These are phyloP conservation scores for Myodes glareolus DNA, from an alignment of 2,113 vertebrate genomes.

Conservation along the genomic window DNA sequence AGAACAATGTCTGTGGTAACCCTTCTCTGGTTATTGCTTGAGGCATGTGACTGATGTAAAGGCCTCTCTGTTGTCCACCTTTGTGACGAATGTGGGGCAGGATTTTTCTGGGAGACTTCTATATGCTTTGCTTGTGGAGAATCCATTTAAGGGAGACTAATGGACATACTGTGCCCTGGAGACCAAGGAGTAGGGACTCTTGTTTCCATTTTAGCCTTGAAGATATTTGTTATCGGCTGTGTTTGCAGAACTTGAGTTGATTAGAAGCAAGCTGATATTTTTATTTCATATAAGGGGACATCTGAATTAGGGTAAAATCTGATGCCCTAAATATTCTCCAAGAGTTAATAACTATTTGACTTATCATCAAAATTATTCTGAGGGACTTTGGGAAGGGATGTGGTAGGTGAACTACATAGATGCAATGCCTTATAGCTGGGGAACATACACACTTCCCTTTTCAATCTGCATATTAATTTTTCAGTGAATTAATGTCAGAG, in stretches of 20 bases:
- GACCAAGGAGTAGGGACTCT: not conserved
- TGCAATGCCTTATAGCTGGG: not conserved
- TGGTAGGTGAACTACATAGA: not conserved
- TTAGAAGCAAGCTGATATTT: constrained; percentile 18
- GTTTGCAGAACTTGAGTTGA: constrained; percentile 34
- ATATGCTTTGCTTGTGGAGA: constrained; percentile 56
- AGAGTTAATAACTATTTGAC: not conserved
- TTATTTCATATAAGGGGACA: not conserved
- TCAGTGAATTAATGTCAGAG: constrained; percentile 21
- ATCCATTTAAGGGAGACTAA: constrained; percentile 3
- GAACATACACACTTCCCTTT: constrained; percentile 31
- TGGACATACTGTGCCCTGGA: not conserved
- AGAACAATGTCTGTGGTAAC: not conserved
- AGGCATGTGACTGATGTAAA: not conserved
- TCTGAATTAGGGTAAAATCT: constrained; percentile 9
- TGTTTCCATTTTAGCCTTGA: not conserved
- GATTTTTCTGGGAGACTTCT: constrained; percentile 27
- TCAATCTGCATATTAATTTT: not conserved
- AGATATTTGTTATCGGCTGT: not conserved
- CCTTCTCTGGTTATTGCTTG: not conserved
- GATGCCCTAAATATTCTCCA: not conserved
- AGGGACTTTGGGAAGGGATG: constrained; percentile 27
- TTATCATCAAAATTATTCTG: constrained; percentile 17
- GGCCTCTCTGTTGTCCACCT: not conserved
- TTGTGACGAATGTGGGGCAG: not conserved